Conservation (phyloP, 2,113 vertebrate genomes). For the Polyodon spathula region DNA sequence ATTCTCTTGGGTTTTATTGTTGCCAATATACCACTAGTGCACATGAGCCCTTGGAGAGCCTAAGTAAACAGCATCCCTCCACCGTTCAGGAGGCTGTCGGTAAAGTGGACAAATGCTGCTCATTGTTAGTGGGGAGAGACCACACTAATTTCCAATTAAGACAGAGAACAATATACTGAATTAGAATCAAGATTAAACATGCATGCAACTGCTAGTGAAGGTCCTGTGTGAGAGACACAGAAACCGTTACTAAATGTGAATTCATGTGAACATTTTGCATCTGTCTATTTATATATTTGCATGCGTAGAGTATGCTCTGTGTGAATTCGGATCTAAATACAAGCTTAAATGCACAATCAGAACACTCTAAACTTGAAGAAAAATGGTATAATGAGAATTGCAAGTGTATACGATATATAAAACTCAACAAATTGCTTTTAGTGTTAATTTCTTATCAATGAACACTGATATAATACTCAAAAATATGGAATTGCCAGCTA, state of each 20-base stretch:
- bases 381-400: too few relatives aligned
- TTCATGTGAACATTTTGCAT: neutral
- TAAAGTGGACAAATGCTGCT: slow-evolving; percentile 41
- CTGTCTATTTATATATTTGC: neutral
- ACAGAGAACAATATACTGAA: slow-evolving; percentile 35
- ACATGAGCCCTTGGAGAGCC: slow-evolving; percentile 41
- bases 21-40: slow-evolving; percentile 41
- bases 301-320: too few relatives aligned
- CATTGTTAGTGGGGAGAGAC: slow-evolving; percentile 30
- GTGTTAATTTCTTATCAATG: too few relatives aligned
- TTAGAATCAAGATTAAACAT: slow-evolving; percentile 7
- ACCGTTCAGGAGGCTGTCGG: slow-evolving; percentile 45
- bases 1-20: slow-evolving; percentile 45
- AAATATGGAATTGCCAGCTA: neutral
- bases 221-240: neutral
- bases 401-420: too few relatives aligned
- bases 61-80: slow-evolving; percentile 44
- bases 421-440: too few relatives aligned
- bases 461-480: neutral
- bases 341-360: too few relatives aligned
- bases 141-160: slow-evolving; percentile 44
- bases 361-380: too few relatives aligned
- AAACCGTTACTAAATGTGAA: neutral
- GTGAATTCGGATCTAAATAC: too few relatives aligned
- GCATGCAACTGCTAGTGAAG: too few relatives aligned